Conservation (phyloP, 2,113 vertebrate species). For the Cavia porcellus region DNA sequence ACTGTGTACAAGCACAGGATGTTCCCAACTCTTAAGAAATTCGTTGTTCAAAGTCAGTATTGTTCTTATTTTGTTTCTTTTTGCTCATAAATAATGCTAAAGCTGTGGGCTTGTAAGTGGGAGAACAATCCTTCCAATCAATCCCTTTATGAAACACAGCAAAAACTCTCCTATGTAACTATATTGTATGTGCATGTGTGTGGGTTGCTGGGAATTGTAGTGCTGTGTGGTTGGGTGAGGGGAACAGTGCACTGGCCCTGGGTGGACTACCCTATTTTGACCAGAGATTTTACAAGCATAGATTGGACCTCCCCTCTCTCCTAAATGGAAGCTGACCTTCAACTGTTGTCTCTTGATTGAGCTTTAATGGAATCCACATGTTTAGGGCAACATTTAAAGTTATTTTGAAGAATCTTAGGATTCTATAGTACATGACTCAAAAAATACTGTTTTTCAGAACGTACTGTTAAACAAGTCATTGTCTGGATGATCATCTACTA, state of each 20-base stretch:
- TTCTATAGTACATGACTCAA: background rate
- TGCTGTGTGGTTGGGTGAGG: background rate
- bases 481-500: background rate
- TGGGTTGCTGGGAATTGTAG: too few relatives aligned
- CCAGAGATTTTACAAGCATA: background rate
- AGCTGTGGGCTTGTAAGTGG: background rate
- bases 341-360: background rate
- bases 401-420: constrained; percentile 6
- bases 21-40: constrained; percentile 73
- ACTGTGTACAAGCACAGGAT: constrained; percentile 66
- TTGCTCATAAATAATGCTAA: constrained; percentile 48
- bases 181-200: too few relatives aligned
- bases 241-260: background rate
- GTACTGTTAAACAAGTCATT: background rate
- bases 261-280: background rate
- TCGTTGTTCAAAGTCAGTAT: constrained; percentile 51
- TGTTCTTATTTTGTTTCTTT: constrained; percentile 50
- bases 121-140: background rate
- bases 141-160: background rate
- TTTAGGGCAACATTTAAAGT: background rate
- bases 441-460: background rate
- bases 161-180: too few relatives aligned
- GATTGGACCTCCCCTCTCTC: background rate
- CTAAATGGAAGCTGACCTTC: background rate
- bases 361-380: background rate